These are phyloP conservation scores for Tiliacea citrago DNA, from an alignment of 2,888 invertebrate species.

Conservation along the genomic window DNA sequence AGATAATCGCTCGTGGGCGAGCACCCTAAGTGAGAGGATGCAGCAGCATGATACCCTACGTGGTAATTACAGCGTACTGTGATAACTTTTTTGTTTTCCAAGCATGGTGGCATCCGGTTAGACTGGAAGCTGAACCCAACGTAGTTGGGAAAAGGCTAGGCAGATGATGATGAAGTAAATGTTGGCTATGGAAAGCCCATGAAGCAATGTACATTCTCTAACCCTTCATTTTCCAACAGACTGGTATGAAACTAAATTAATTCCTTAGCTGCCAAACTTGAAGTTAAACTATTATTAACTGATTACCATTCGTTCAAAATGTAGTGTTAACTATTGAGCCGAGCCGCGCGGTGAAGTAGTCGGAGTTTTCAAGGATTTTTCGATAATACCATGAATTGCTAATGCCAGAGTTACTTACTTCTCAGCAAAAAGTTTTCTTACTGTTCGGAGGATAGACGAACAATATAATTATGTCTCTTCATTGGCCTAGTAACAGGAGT, in stretches of 20 bases:
- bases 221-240: neutral
- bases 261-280: slow-evolving; percentile 31
- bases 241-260: slow-evolving; percentile 39
- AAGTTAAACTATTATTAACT: slow-evolving; percentile 46
- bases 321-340: slow-evolving; percentile 46
- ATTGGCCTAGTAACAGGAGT: slow-evolving; percentile 19
- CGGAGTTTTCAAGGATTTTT: slow-evolving; percentile 57
- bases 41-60: no score
- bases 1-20: no score
- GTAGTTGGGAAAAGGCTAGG: no score
- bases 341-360: neutral
- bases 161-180: no score
- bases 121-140: no score
- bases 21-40: no score
- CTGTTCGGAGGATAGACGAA: slow-evolving; percentile 5
- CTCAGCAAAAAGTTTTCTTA: slow-evolving; percentile 33
- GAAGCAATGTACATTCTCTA: slow-evolving; percentile 11
- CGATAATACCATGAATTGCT: slow-evolving; percentile 54
- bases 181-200: neutral
- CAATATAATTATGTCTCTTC: slow-evolving; percentile 10
- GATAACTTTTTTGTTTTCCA: no score
- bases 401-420: slow-evolving; percentile 39
- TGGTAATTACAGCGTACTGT: no score
- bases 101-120: no score
- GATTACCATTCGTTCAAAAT: slow-evolving; percentile 57